Percentiles rank a stretch among this genome's conserved stretches.
Conservation (phyloP, 1,140 invertebrate species). For the Sarcophaga peregrina region DNA sequence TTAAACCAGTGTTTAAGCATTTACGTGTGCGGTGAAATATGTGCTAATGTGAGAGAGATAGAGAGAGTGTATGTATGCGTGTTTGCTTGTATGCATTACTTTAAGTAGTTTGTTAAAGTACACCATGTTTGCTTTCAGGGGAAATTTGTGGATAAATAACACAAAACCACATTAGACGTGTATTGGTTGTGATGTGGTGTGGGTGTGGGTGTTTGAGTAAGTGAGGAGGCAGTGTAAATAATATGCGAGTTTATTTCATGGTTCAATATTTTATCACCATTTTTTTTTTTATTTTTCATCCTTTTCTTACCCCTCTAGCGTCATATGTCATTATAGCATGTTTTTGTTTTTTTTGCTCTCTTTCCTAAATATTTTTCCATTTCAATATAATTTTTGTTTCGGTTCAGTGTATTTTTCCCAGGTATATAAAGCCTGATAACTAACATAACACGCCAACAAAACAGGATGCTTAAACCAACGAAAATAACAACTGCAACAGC, state of each 20-base stretch:
- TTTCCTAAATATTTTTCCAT: too few species aligned
- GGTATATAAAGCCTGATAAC: background rate
- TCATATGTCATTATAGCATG: background rate
- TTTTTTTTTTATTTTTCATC: slow-evolving; percentile 3
- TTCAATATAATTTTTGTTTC: too few species aligned
- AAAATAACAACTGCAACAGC: background rate
- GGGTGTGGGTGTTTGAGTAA: background rate
- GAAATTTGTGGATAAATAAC: slow-evolving; percentile 25
- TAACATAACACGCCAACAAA: background rate
- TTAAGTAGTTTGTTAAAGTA: slow-evolving; percentile 19
- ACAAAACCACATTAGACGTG: background rate
- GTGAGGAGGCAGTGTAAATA: background rate
- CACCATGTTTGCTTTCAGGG: slow-evolving; percentile 1
- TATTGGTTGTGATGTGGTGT: background rate
- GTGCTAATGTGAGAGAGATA: background rate
- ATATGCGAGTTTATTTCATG: slow-evolving; percentile 16
- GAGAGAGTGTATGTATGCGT: background rate
- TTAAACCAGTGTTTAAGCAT: background rate
- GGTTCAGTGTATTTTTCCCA: background rate
- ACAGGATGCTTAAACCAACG: background rate
- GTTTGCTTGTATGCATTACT: background rate
- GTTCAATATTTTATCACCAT: slow-evolving; percentile 34
- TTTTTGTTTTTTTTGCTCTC: too few species aligned
- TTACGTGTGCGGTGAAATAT: background rate
- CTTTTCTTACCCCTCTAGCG: background rate